Evolutionary conservation across 2,888 invertebrate genomes (phyloP).

Genomic region (Caenorhabditis parvicauda): DNA sequence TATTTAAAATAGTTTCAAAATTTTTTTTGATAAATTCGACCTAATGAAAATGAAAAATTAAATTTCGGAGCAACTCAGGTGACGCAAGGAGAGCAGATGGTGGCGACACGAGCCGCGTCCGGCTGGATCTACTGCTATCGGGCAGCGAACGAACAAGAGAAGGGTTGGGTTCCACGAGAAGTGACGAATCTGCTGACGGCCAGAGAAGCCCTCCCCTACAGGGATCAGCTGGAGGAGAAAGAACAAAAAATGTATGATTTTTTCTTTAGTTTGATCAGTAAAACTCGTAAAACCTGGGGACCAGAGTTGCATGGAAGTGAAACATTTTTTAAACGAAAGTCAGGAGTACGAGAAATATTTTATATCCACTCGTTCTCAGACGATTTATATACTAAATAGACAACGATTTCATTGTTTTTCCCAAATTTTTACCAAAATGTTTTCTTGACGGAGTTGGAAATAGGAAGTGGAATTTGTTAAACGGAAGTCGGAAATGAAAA

Average conservation of each 20-base stretch:
- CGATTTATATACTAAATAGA: too few species aligned
- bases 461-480: too few species aligned
- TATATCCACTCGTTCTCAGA: too few species aligned
- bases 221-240: not conserved
- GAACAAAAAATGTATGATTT: not conserved
- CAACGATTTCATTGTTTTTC: too few species aligned
- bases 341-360: too few species aligned
- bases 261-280: not conserved
- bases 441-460: too few species aligned
- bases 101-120: conserved; percentile 43
- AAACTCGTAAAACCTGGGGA: not conserved
- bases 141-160: conserved; percentile 14
- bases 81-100: conserved; percentile 33
- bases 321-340: not conserved
- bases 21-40: too few species aligned
- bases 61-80: too few species aligned
- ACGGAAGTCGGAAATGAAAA: too few species aligned
- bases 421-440: too few species aligned
- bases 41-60: too few species aligned
- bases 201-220: not conserved
- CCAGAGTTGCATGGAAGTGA: not conserved
- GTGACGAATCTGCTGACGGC: conserved; percentile 14
- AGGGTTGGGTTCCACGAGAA: conserved; percentile 43
- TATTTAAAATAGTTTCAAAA: too few species aligned
- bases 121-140: conserved; percentile 50